These are phyloP conservation scores for Hydroisotoma schaefferi DNA, from an alignment of 2,888 invertebrate species.

Conservation along the genomic window DNA sequence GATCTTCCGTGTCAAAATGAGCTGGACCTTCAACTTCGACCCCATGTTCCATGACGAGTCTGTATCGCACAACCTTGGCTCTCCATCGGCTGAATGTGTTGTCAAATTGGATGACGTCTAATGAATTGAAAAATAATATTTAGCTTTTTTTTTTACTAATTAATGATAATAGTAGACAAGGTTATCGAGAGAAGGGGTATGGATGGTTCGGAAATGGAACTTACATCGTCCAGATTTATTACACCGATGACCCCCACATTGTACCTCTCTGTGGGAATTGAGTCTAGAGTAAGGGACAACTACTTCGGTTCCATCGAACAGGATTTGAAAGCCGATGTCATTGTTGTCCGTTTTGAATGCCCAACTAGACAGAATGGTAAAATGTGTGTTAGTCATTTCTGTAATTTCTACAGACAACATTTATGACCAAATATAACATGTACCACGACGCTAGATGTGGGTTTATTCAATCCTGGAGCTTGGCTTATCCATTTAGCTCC, in stretches of 20 bases:
- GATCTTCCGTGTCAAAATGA: not conserved
- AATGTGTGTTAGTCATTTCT: too few relatives aligned
- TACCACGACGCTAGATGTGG: too few relatives aligned
- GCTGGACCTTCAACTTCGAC: not conserved
- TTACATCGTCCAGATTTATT: constrained; percentile 40
- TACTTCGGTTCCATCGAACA: constrained; percentile 20
- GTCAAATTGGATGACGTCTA: constrained; percentile 33
- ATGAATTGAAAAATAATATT: not conserved
- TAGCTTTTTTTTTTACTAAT: too few relatives aligned
- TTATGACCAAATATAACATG: too few relatives aligned
- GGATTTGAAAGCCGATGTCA: constrained; percentile 38
- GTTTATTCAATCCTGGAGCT: too few relatives aligned
- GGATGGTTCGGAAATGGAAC: not conserved
- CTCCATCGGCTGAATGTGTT: constrained; percentile 40
- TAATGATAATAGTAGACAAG: not conserved
- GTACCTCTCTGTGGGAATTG: constrained; percentile 32
- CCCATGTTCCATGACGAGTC: constrained; percentile 9
- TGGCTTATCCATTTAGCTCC: too few relatives aligned
- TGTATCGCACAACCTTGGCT: constrained; percentile 35
- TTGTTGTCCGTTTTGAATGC: constrained; percentile 35
- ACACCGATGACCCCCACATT: constrained; percentile 33
- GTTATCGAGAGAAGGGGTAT: not conserved
- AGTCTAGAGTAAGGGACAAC: constrained; percentile 33
- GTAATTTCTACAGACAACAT: too few relatives aligned
- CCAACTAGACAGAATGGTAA: too few relatives aligned